Conservation (phyloP, 2,113 vertebrate genomes). For the Arvicanthis niloticus region DNA sequence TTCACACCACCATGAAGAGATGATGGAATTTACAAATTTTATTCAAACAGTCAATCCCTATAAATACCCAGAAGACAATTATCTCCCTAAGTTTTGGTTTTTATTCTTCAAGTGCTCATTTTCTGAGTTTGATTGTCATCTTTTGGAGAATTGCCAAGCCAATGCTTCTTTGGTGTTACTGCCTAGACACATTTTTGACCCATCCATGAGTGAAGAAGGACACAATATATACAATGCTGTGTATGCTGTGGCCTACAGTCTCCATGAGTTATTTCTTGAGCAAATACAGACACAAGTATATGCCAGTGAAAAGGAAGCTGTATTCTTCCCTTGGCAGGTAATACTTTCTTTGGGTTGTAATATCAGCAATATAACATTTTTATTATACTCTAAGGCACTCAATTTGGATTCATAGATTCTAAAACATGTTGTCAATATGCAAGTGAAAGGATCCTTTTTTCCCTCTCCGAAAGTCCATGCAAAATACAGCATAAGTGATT, state of each 20-base stretch:
- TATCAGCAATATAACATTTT: background rate
- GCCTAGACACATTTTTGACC: background rate
- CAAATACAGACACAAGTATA: background rate
- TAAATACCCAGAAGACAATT: background rate
- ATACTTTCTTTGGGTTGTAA: background rate
- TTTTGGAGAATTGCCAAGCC: no score
- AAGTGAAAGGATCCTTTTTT: no score
- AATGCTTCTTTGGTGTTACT: no score
- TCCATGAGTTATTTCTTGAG: no score
- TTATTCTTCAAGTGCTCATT: background rate
- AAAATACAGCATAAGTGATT: no score
- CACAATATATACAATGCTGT: background rate
- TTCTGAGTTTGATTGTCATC: background rate
- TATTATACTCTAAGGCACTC: background rate
- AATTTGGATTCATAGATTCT: no score
- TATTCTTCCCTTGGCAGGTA: background rate
- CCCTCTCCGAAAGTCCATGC: no score
- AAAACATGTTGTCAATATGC: no score
- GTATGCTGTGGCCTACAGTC: no score
- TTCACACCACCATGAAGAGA: background rate
- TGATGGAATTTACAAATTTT: background rate
- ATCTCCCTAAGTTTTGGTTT: background rate
- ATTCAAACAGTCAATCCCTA: background rate
- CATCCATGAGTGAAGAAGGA: background rate
- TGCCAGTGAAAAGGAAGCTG: background rate